Conservation (phyloP, 2,797 vertebrate genomes). For the Cossypha dichroa region DNA sequence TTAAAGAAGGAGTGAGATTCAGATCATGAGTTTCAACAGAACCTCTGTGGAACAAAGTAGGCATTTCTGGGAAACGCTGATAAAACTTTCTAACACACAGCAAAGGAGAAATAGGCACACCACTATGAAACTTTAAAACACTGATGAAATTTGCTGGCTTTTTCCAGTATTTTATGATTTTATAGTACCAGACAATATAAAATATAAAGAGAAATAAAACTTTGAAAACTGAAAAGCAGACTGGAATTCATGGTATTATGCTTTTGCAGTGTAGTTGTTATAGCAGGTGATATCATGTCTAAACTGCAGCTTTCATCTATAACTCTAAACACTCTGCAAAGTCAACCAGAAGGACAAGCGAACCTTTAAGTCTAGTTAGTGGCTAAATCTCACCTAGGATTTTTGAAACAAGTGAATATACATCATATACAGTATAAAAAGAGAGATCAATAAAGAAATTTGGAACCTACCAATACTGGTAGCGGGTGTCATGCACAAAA, state of each 20-base stretch:
- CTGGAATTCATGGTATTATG: slow-evolving; percentile 69
- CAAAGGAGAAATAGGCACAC: slow-evolving; percentile 84
- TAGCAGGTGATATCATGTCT: slow-evolving; percentile 71
- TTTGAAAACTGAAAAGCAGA: slow-evolving; percentile 76
- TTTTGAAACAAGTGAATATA: slow-evolving; percentile 75
- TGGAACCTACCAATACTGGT: slow-evolving; percentile 96
- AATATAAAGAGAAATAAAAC: slow-evolving; percentile 75
- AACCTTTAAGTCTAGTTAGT: slow-evolving; percentile 64
- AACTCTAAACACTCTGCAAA: slow-evolving; percentile 59
- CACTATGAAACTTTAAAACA: slow-evolving; percentile 84
- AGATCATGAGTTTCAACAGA: slow-evolving; percentile 52
- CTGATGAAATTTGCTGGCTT: slow-evolving; percentile 81
- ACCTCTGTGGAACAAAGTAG: slow-evolving; percentile 45
- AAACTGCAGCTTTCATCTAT: slow-evolving; percentile 60
- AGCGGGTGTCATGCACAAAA: slow-evolving; percentile 98
- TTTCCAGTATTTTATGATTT: slow-evolving; percentile 67
- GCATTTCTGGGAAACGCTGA: slow-evolving; percentile 85
- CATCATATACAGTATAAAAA: slow-evolving; percentile 72
- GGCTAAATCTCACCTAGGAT: slow-evolving; percentile 61
- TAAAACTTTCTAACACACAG: slow-evolving; percentile 83
- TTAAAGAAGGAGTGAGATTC: slow-evolving; percentile 1
- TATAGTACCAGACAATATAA: slow-evolving; percentile 75
- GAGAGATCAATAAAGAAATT: slow-evolving; percentile 82
- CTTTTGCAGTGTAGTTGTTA: slow-evolving; percentile 71
- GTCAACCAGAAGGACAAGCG: slow-evolving; percentile 72